These are phyloP conservation scores for Pseudopodoces humilis DNA, from an alignment of 2,113 vertebrate genomes.

Conservation along the genomic window DNA sequence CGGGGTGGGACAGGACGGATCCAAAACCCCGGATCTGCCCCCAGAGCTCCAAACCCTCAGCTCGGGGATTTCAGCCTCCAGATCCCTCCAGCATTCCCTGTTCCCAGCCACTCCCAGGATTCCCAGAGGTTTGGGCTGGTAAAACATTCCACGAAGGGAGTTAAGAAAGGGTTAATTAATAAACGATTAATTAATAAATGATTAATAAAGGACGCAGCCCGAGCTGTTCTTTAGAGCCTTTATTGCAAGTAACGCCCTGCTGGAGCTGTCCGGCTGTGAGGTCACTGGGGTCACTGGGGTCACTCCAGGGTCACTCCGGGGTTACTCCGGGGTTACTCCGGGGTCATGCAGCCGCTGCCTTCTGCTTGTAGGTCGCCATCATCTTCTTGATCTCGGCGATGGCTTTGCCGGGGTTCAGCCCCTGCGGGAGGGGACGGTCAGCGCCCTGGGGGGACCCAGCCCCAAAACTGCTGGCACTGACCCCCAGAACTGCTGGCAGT, in stretches of 20 bases:
- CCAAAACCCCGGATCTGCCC: background rate
- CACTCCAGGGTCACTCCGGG: no score
- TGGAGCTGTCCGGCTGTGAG: background rate
- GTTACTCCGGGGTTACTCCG: no score
- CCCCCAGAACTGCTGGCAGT: no score
- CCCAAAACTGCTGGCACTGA: no score
- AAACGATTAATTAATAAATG: no score
- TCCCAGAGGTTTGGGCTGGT: no score
- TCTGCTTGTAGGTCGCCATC: slow-evolving; percentile 93
- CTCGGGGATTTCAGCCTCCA: no score
- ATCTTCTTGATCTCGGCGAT: slow-evolving; percentile 98
- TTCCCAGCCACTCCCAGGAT: background rate
- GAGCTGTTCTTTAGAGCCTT: background rate
- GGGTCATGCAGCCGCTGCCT: slow-evolving; percentile 54
- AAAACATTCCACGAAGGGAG: background rate
- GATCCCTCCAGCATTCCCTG: background rate
- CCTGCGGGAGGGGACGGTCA: slow-evolving; percentile 62
- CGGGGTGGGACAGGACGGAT: background rate
- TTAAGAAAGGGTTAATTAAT: background rate
- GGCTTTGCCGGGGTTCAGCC: slow-evolving; percentile 94
- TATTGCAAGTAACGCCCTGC: background rate
- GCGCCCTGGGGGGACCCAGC: background rate
- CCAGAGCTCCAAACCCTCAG: background rate
- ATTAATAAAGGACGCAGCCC: background rate
- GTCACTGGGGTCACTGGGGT: background rate